These are phyloP conservation scores for Tinamus major DNA, from an alignment of 2,797 vertebrate species.

Conservation along the genomic window DNA sequence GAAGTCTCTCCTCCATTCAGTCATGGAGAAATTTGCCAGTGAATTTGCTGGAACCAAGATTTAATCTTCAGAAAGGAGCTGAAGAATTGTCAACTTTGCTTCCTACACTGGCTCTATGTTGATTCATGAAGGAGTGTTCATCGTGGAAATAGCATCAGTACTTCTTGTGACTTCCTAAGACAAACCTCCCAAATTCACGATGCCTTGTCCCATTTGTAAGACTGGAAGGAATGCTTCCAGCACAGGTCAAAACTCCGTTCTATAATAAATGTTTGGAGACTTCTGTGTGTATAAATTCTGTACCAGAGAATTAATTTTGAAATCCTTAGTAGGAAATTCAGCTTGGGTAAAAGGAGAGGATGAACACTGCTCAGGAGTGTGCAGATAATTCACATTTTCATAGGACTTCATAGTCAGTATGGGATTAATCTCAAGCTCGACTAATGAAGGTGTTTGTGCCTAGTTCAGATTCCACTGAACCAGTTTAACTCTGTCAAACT, in stretches of 20 bases:
- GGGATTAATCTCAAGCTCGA: constrained; percentile 55
- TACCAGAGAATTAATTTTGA: neutral
- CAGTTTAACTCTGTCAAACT: constrained; percentile 47
- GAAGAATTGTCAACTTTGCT: neutral
- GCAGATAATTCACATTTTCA: constrained; percentile 53
- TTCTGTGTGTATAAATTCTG: neutral
- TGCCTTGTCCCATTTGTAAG: neutral
- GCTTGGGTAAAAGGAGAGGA: neutral
- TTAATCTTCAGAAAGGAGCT: neutral
- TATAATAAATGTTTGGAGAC: neutral
- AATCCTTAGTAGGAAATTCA: constrained; percentile 11
- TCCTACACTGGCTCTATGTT: neutral
- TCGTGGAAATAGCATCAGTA: neutral
- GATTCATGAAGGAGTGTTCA: neutral
- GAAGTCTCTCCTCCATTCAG: neutral
- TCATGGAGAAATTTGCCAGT: neutral
- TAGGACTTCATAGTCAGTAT: constrained; percentile 23
- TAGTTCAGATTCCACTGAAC: constrained; percentile 55
- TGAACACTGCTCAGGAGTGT: neutral
- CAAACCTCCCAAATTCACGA: neutral
- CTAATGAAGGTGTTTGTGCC: constrained; percentile 60
- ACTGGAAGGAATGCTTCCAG: neutral
- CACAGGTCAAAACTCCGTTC: neutral
- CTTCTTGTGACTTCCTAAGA: neutral
- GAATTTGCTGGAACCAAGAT: neutral